Percentiles rank a stretch among this genome's conserved stretches.
These are phyloP conservation scores for Temnothorax curvispinosus DNA, from an alignment of 1,140 invertebrate genomes.

Conservation along the genomic window DNA sequence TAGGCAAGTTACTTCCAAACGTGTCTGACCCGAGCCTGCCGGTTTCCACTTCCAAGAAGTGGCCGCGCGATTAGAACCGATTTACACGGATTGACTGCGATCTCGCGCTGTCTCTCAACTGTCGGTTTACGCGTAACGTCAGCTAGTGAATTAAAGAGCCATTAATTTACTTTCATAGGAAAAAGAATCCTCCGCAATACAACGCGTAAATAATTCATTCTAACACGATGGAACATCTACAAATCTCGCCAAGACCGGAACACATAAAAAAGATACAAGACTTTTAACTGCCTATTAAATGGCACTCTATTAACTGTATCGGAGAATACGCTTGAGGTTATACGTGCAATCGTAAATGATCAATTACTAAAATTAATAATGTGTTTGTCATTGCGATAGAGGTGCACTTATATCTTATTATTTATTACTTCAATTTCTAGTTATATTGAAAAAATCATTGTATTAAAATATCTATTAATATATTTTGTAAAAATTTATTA, in stretches of 20 bases:
- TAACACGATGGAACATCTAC: background rate
- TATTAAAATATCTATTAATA: too few species aligned
- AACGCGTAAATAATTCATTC: slow-evolving; percentile 37
- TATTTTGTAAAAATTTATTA: background rate
- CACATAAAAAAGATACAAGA: background rate
- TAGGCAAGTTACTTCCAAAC: slow-evolving; percentile 25
- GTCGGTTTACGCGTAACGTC: slow-evolving; percentile 55
- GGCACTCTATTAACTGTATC: background rate
- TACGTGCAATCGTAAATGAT: slow-evolving; percentile 1
- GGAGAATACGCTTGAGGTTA: background rate
- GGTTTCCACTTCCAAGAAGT: slow-evolving; percentile 45
- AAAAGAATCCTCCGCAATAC: slow-evolving; percentile 1
- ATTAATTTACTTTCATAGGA: slow-evolving; percentile 46
- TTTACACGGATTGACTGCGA: slow-evolving; percentile 59
- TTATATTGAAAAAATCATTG: too few species aligned
- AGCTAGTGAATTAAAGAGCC: slow-evolving; percentile 23
- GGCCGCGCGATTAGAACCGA: slow-evolving; percentile 44
- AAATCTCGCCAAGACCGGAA: background rate
- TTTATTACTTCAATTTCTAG: background rate
- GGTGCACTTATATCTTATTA: background rate
- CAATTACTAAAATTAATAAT: slow-evolving; percentile 21
- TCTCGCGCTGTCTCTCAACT: slow-evolving; percentile 53
- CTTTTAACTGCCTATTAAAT: slow-evolving; percentile 19
- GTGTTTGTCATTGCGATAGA: slow-evolving; percentile 14
- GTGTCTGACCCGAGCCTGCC: slow-evolving; percentile 42